These are phyloP conservation scores for Mycetomoellerius zeteki DNA, from an alignment of 1,140 invertebrate species.

Conservation along the genomic window DNA sequence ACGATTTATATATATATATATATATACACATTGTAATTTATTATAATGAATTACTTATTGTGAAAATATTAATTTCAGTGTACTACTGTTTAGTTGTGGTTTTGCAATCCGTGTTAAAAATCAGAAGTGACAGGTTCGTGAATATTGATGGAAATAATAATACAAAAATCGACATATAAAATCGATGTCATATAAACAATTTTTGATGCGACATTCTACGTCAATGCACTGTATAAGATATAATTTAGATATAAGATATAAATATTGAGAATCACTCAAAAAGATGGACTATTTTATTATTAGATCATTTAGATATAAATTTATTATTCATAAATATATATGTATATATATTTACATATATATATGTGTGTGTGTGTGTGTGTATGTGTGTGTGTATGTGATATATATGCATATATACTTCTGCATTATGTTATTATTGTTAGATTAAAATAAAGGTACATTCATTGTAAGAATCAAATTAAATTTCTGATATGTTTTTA, in stretches of 20 bases:
- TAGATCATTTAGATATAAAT: conserved; percentile 71
- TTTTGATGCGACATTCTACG: conserved; percentile 64
- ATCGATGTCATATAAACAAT: background rate
- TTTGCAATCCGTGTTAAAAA: conserved; percentile 54
- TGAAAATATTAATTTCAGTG: conserved; percentile 63
- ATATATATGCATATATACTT: conserved; percentile 61
- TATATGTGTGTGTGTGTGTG: conserved; percentile 7
- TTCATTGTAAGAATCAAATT: conserved; percentile 68
- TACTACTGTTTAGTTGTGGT: conserved; percentile 55
- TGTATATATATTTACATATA: conserved; percentile 20
- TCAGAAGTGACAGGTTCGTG: conserved; percentile 53
- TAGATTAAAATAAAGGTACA: conserved; percentile 74
- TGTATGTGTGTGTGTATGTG: conserved; percentile 21
- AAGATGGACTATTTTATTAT: conserved; percentile 78
- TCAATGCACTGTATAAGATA: conserved; percentile 63
- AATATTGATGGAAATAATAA: conserved; percentile 52
- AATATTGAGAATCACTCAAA: conserved; percentile 59
- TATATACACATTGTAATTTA: background rate
- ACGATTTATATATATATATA: background rate
- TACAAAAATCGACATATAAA: conserved; percentile 27
- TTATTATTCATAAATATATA: conserved; percentile 61
- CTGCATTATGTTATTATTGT: conserved; percentile 71
- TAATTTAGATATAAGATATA: conserved; percentile 65
- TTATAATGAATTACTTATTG: conserved; percentile 60
- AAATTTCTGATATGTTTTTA: conserved; percentile 58